Base-by-base conservation (phyloP, 1,140 invertebrate species). In the Hyposmocoma kahamanoa region DNA sequence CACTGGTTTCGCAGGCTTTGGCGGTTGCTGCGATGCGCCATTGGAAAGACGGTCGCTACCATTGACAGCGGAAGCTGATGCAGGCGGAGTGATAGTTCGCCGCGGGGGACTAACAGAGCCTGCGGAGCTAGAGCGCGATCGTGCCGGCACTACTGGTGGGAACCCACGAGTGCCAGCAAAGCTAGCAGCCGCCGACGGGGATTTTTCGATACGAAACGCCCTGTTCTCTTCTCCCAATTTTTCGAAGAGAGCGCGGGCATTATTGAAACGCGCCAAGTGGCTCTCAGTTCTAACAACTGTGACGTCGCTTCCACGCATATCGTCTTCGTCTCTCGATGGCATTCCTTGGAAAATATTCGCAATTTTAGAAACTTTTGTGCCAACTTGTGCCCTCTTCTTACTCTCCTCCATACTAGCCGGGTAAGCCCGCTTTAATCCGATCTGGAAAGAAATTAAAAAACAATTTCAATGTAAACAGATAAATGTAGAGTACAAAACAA, bases 211-310 rank as follows among this genome's bases (percentile, higher is more conserved):
- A 34, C 78, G 69, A 56, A 81, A 89, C 19, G 87, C 79, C 53
- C 89, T 87, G 67, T 91, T 91, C 59, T 94, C 92, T 50, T 93
- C 92, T 18, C 95, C 95, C 47, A 98, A 88, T 69, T 96, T 96
- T 78, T 97, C 96, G 83, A 98, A 98, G 18, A 98, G 88, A 19
- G 96, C 96, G 22, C 95, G 88, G 0, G 96, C 96, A 80, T 94
- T 96, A 72, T 97, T 97, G 81, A 98, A 98, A 41, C 96, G 87
- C 13, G 94, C 92, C 54, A 96, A 90, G 73, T 96, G 95, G 54
- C 94, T 96, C 85, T 97, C 95, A 2, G 94, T 95, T 42, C 95
- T 88, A 32, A 93, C 93, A n/a, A 95, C 92, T 2, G 92, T 92
- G 28, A 93, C 91, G 62, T 89, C 88, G 26, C 85, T 87, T 44